These are phyloP conservation scores for Megathymus violae DNA, from an alignment of 1,140 invertebrate species.

Conservation along the genomic window DNA sequence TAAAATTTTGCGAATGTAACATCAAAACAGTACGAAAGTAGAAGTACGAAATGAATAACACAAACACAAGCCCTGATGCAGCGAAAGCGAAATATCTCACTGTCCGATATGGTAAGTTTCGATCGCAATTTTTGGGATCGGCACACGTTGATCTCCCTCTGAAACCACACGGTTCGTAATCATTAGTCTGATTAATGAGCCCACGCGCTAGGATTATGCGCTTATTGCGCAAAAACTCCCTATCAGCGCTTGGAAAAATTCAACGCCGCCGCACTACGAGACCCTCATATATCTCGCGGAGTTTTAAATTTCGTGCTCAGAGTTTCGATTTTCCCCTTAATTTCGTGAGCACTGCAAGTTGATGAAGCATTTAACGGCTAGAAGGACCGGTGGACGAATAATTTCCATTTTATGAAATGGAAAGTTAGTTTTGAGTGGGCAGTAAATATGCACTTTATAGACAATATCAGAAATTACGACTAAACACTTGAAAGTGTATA, in stretches of 20 bases:
- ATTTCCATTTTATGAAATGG: slow-evolving; percentile 13
- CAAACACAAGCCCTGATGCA: neutral
- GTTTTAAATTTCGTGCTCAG: slow-evolving; percentile 34
- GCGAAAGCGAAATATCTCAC: neutral
- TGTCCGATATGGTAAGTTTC: neutral
- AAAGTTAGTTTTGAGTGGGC: slow-evolving; percentile 4
- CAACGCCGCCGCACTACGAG: slow-evolving; percentile 11
- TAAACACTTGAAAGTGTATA: neutral
- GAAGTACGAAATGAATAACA: no score
- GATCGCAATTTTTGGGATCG: slow-evolving; percentile 17
- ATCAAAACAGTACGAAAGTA: no score
- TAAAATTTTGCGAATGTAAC: no score
- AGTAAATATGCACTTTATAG: neutral
- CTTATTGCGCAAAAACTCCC: slow-evolving; percentile 52
- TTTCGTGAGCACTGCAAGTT: slow-evolving; percentile 21
- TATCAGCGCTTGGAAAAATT: slow-evolving; percentile 43
- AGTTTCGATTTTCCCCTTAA: slow-evolving; percentile 28
- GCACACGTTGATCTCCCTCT: slow-evolving; percentile 35
- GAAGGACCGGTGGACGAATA: slow-evolving; percentile 18
- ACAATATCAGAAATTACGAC: neutral
- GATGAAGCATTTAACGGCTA: slow-evolving; percentile 20
- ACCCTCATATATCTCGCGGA: slow-evolving; percentile 29
- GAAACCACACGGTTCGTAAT: slow-evolving; percentile 49
- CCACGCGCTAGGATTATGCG: slow-evolving; percentile 51
- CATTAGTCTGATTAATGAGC: slow-evolving; percentile 64